Evolutionary conservation across 2,113 vertebrate genomes (phyloP), one percentile per base, ranked within the genome.

Genomic region (Boleophthalmus pectinirostris): DNA sequence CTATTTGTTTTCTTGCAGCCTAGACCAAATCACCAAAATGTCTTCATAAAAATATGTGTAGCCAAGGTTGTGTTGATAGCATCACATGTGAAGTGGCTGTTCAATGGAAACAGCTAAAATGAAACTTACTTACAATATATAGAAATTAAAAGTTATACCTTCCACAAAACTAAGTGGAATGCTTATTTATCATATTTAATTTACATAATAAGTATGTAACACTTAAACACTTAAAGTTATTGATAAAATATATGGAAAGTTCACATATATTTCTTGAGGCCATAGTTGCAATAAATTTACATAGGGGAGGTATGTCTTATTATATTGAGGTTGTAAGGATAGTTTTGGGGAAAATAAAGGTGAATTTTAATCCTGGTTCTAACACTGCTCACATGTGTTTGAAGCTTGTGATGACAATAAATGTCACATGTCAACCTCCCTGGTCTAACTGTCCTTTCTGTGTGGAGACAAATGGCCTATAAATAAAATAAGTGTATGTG

Each of bases 321-420:
- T 13, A 7, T 46, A 20, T 64, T 47, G 21, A 60, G 54, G 60
- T 75, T 46, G 12, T 64, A 20, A 76, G 51, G 38, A 15, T 65
- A 54, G 46, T 21, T 65, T 25, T 29, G 74, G 69, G 61, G 29
- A 43, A 54, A 20, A 47, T n/a, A 71, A 38, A 77, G 38, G 72
- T 74, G 24, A 82, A 53, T 77, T 77, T 24, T 14, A 57, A 23
- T 70, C 45, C 68, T 72, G 33, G 8, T 77, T 57, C 66, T 33
- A 56, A 6, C 24, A 53, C 0, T 68, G 25, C 57, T 51, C 54
- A 58, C 60, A 53, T 66, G 60, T 65, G 67, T 0, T 45, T 53
- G 51, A 77, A 75, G 86, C 85, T 92, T 86, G 80, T 90, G 83
- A 88, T 87, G 78, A 67, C 70, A 93, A 93, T 93, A 92, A 93